Percentiles rank a stretch among this genome's conserved stretches.
phyloP scores from a whole-genome alignment of 2,113 vertebrate genomes.

The Semnornis frantzii region DNA sequence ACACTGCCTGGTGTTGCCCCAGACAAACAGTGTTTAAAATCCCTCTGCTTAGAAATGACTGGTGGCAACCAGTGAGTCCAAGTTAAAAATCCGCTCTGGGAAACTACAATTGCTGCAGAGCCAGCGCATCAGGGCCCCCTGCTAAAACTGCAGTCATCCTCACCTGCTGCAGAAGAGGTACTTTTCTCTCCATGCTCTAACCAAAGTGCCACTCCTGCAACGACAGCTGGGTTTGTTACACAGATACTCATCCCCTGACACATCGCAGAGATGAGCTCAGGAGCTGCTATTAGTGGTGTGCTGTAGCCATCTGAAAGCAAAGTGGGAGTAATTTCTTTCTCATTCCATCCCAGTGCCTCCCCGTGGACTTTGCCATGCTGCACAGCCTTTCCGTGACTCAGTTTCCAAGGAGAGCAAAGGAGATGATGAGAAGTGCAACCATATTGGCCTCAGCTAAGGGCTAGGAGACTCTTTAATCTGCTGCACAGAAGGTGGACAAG shows the following conservation, averaged over 20 bases:
- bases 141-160: neutral
- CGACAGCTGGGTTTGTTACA: neutral
- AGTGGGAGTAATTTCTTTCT: neutral
- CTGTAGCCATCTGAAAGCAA: neutral
- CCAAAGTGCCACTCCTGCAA: neutral
- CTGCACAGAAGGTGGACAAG: neutral
- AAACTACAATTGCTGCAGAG: accelerated
- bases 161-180: neutral
- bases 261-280: accelerated
- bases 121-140: neutral
- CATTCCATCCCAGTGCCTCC: neutral
- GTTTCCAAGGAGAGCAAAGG: neutral
- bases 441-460: neutral
- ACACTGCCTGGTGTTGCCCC: neutral
- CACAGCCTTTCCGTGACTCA: neutral
- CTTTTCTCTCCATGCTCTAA: neutral
- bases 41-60: neutral
- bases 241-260: neutral
- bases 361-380: neutral
- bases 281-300: neutral
- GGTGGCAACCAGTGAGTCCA: neutral
- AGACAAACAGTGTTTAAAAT: constrained; percentile 14
- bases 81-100: neutral
- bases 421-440: neutral
- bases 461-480: neutral